Conservation (phyloP, 2,888 invertebrate genomes). For the Bembecia ichneumoniformis region DNA sequence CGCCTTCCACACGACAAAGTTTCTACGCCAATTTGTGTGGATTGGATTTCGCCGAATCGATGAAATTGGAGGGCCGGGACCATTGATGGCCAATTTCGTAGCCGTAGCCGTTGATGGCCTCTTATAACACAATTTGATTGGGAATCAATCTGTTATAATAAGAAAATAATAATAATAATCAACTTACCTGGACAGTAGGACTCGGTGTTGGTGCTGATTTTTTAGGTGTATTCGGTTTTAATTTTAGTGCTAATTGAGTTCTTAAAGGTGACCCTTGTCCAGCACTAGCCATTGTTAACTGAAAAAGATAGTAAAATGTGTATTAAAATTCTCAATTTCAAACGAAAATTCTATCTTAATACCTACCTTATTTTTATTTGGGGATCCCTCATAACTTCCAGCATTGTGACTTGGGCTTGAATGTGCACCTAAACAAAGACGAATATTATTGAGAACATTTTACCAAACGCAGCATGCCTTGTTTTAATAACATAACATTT, state of each 20-base stretch:
- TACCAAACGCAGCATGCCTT: no score
- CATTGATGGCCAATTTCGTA: no score
- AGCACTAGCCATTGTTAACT: conserved; percentile 67
- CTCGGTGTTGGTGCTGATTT: conserved; percentile 54
- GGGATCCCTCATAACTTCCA: conserved; percentile 57
- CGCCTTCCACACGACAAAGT: no score
- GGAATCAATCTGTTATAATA: no score
- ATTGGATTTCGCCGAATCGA: no score
- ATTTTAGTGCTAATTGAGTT: conserved; percentile 78
- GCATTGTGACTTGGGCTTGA: conserved; percentile 55
- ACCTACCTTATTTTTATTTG: conserved; percentile 56
- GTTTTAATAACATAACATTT: no score
- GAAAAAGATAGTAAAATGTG: conserved; percentile 17
- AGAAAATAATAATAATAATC: no score
- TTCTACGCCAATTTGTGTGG: no score
- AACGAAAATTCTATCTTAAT: not conserved
- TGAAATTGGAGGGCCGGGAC: no score
- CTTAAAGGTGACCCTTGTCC: conserved; percentile 83
- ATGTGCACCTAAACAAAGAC: conserved; percentile 36
- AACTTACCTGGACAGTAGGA: conserved; percentile 59
- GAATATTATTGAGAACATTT: no score
- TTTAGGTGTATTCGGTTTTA: conserved; percentile 74
- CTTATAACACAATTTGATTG: no score
- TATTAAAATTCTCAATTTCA: conserved; percentile 1
- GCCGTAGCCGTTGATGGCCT: no score